A percentile compares a stretch with the other conserved stretches of the same genome.
phyloP scores from a whole-genome alignment of 2,113 vertebrate species.

The Typhlomys cinereus region DNA sequence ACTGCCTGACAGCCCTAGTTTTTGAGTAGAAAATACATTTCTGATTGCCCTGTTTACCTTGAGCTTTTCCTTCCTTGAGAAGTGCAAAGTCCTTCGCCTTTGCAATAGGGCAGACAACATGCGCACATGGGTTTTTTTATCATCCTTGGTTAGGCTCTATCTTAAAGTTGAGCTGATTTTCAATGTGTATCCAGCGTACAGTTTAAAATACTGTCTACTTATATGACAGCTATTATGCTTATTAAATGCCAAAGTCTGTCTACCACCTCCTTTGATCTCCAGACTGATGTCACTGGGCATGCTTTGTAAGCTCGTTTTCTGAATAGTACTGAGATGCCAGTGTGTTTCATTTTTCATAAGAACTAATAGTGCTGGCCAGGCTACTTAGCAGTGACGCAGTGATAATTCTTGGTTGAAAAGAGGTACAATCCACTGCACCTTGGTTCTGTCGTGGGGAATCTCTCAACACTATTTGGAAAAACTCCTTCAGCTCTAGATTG shows the following conservation, averaged over 20 bases:
- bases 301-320: not conserved
- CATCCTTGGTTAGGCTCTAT: too few species aligned
- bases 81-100: not conserved
- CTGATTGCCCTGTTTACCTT: not conserved
- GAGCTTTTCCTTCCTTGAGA: not conserved
- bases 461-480: not conserved
- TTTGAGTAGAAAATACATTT: not conserved
- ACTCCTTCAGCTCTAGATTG: not conserved
- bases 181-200: too few species aligned
- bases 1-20: not conserved
- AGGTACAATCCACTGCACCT: not conserved
- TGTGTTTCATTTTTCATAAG: not conserved
- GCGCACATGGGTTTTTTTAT: not conserved
- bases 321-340: not conserved
- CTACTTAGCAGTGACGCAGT: not conserved
- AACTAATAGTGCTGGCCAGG: not conserved
- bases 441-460: not conserved
- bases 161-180: too few species aligned
- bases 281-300: not conserved
- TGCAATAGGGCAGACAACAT: not conserved
- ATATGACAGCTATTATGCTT: not conserved
- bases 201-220: not conserved
- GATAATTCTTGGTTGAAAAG: not conserved
- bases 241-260: not conserved
- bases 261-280: not conserved